Evolutionary conservation across 2,113 vertebrate species (phyloP), one percentile per base, ranked within the genome.

Genomic region (Cebus imitator): DNA sequence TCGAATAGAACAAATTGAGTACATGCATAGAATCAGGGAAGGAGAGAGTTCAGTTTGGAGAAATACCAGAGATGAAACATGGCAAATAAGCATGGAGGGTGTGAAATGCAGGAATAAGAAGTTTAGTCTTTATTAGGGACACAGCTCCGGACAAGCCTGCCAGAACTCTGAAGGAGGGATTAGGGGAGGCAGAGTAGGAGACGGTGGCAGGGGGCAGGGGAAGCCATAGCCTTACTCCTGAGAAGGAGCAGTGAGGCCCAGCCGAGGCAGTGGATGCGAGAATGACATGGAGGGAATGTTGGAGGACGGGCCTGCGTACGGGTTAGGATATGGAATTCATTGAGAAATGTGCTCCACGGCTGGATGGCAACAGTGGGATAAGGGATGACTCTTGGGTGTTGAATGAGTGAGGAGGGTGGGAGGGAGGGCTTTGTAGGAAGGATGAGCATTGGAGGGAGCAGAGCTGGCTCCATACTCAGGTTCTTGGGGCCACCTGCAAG

Each of bases 131-230:
- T 40, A 11, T 52, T 8, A 57, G 66, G 35, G 57, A 37, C 66
- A 17, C 0, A 25, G 14, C 2, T 5, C 21, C 1, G 0, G 40
- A 9, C 80, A 3, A 40, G 12, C 4, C 45, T 23, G 30, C 14
- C 23, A 32, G 43, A 12, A 21, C 55, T 10, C 10, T 0, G 0
- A 20, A 48, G 68, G 48, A 87, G 45, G 9, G n/a, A 14, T 5
- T 35, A 27, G 43, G 68, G 11, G 13, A 4, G 58, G 10, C 30
- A 12, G 48, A 40, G 64, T 8, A 21, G 73, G 61, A 50, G 27
- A 17, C 0, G 1, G 48, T 25, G 57, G 20, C 52, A 21, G 3
- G 70, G 55, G 43, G 27, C 37, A 2, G 55, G 55, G 37, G 57
- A 30, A 2, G 8, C 32, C 18, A 2, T 12, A 32, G 50, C 17